Evolutionary conservation across 2,888 invertebrate genomes (phyloP).

Genomic region (Cecidostiba fungosa): DNA sequence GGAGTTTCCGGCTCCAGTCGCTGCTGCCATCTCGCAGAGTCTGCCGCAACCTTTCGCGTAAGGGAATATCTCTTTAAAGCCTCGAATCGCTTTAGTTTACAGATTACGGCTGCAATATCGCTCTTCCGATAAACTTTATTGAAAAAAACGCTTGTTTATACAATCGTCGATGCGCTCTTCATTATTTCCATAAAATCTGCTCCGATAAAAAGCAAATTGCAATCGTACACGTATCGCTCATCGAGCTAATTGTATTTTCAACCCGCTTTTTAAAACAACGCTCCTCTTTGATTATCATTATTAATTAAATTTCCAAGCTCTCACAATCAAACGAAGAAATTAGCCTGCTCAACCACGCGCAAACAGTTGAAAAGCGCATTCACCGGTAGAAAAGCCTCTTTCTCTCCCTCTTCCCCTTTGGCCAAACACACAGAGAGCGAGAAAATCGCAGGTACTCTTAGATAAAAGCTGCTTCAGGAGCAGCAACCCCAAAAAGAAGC

Average conservation of each 20-base stretch:
- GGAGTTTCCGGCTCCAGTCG: conserved; percentile 38
- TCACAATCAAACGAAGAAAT: neutral
- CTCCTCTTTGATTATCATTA: neutral
- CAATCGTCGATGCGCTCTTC: neutral
- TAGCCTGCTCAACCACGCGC: neutral
- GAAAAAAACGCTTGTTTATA: neutral
- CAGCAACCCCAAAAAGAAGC: neutral
- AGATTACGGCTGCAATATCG: neutral
- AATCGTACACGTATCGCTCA: neutral
- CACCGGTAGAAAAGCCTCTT: conserved; percentile 1
- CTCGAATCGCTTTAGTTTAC: neutral
- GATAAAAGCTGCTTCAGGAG: neutral
- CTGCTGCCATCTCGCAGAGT: conserved; percentile 61
- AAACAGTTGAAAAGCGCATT: conserved; percentile 1
- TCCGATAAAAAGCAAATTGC: neutral
- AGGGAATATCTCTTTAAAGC: conserved; percentile 46
- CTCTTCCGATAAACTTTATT: neutral
- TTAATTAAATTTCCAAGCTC: neutral
- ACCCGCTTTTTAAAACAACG: neutral
- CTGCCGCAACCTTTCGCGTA: conserved; percentile 37
- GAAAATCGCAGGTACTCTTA: neutral
- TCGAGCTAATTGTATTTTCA: neutral
- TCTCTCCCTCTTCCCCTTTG: neutral
- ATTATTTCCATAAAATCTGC: neutral
- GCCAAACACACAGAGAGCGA: neutral